A percentile compares a stretch with the other conserved stretches of the same genome.
phyloP scores from a whole-genome alignment of 1,140 invertebrate species.

The Goniozus legneri region DNA sequence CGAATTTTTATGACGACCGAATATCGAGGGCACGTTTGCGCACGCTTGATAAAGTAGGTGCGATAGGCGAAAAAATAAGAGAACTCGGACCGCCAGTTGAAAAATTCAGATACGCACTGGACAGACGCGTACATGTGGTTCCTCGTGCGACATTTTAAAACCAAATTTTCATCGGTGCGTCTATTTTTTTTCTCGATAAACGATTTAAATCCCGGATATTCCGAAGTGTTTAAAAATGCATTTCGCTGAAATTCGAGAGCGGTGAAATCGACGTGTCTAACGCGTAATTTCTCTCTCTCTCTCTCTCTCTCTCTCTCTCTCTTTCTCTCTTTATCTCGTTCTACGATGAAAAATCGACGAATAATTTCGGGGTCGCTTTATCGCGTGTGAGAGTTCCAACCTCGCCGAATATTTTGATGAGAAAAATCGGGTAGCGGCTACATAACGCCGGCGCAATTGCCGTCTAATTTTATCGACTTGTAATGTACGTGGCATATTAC shows the following conservation, averaged over 20 bases:
- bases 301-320: neutral
- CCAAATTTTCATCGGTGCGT: constrained; percentile 21
- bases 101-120: neutral
- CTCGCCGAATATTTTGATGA: too few species aligned
- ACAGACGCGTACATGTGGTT: too few species aligned
- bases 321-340: too few species aligned
- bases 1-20: constrained; percentile 16
- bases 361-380: too few species aligned
- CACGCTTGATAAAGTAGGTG: constrained; percentile 7
- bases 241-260: constrained; percentile 15
- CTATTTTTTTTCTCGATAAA: constrained; percentile 6
- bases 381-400: too few species aligned
- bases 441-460: too few species aligned
- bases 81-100: neutral
- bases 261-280: constrained; percentile 10
- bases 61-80: constrained; percentile 9
- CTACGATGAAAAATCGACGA: too few species aligned
- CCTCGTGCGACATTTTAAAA: constrained; percentile 17
- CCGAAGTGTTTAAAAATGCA: constrained; percentile 12
- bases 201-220: constrained; percentile 20
- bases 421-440: too few species aligned
- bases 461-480: too few species aligned
- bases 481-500: too few species aligned
- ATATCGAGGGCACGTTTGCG: constrained; percentile 11
- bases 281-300: neutral